These are phyloP conservation scores for Cetoscarus ocellatus DNA, from an alignment of 2,797 vertebrate species.

Conservation along the genomic window DNA sequence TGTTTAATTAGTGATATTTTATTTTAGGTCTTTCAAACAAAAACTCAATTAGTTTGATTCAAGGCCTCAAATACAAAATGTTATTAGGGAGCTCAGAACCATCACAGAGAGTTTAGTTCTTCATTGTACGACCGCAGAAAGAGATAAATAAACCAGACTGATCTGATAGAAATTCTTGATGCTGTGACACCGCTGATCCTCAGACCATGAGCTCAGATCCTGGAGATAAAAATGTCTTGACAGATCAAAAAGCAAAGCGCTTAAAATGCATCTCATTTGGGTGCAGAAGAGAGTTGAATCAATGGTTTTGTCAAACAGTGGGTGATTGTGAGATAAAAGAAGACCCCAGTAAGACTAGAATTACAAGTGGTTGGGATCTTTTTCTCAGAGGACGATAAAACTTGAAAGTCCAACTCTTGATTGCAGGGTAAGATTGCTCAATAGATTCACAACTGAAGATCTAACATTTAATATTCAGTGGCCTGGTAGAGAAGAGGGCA, in stretches of 20 bases:
- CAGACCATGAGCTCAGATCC: constrained; percentile 47
- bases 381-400: constrained; percentile 55
- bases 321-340: constrained; percentile 69
- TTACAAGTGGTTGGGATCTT: constrained; percentile 40
- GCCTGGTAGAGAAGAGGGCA: constrained; percentile 15
- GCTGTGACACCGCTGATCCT: constrained; percentile 46
- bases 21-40: constrained; percentile 16
- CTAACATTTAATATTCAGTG: constrained; percentile 15
- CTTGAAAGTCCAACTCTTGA: constrained; percentile 61
- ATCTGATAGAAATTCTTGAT: constrained; percentile 20
- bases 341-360: constrained; percentile 38
- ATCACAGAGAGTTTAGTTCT: constrained; percentile 29
- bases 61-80: constrained; percentile 25
- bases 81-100: constrained; percentile 14
- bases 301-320: constrained; percentile 62
- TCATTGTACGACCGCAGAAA: constrained; percentile 18
- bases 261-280: constrained; percentile 64
- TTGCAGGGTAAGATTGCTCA: constrained; percentile 55
- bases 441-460: constrained; percentile 39
- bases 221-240: constrained; percentile 51
- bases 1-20: constrained; percentile 31
- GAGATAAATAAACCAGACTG: constrained; percentile 30
- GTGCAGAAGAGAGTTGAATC: constrained; percentile 61
- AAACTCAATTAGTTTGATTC: constrained; percentile 27
- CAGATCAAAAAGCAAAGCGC: constrained; percentile 60